Evolutionary conservation across 1,140 invertebrate genomes (phyloP), one percentile per base, ranked within the genome.

Genomic region (Chrysomallon squamiferum): DNA sequence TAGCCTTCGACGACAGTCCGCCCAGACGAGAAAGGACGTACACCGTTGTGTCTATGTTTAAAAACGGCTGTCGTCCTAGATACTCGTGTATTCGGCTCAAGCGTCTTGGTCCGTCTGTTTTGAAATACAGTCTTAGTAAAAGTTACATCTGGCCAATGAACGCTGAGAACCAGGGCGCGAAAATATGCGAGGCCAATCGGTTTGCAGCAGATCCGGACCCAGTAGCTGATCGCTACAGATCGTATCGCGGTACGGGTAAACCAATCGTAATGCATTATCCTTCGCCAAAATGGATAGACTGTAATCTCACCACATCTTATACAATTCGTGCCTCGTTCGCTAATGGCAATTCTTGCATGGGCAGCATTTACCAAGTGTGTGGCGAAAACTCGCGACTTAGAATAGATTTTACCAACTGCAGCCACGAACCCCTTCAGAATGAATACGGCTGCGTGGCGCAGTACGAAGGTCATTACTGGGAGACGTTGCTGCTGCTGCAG

Each of bases 51-150:
- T 78, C 76, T 27, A 52, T 70, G 30, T 75, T 71, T 45, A 33
- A 50, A 25, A 76, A 78, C 47, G 76, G 76, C 15, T 78, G 76
- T 64, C 59, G 76, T 20, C 76, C 76, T n/a, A 65, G 74, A 22
- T 75, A 72, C 62, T 73, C 74, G 22, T 78, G 76, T 56, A 20
- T 75, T 7, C 58, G 66, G 30, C 54, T 78, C 3, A 59, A 66
- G 13, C 43, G 63, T 13, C 62, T 73, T 2, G 62, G 59, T 0
- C 70, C 70, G 6, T 71, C 73, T 22, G 71, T 72, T 1, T 56
- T 72, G 30, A 60, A 68, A 0, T 72, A 68, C 60, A 63, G 66
- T 18, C 59, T 76, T 13, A 71, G 72, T 35, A 64, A 71, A 41
- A 76, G 72, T 43, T 62, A 62, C 56, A 66, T 60, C 5, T 78